Evolutionary conservation across 2,113 vertebrate species (phyloP).

Genomic region (Progne subis): DNA sequence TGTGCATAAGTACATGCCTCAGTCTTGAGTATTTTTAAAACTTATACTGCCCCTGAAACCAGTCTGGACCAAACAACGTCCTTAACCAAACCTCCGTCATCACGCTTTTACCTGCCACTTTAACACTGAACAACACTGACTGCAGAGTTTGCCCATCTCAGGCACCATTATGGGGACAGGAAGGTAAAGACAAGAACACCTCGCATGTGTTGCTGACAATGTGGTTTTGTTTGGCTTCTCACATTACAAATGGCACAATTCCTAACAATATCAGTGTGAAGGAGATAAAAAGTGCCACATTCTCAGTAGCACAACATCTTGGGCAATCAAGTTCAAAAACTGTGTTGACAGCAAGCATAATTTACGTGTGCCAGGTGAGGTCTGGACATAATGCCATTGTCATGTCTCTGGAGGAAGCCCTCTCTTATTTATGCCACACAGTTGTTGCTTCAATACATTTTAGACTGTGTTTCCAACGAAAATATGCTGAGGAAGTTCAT

Average conservation of each 20-base stretch:
- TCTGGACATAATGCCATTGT: background rate
- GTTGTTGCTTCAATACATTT: background rate
- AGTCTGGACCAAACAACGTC: background rate
- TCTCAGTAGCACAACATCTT: background rate
- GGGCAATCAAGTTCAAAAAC: background rate
- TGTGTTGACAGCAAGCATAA: background rate
- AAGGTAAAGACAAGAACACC: constrained; percentile 1
- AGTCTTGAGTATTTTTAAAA: background rate
- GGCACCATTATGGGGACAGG: constrained; percentile 9
- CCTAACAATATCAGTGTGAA: background rate
- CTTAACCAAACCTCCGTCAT: background rate
- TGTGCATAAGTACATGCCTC: background rate
- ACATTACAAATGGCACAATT: background rate
- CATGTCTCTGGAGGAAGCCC: background rate
- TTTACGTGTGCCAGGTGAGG: background rate
- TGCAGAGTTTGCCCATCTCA: background rate
- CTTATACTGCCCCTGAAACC: background rate
- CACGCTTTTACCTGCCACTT: background rate
- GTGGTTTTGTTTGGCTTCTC: constrained; percentile 17
- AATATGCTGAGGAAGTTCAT: background rate
- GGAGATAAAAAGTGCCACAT: background rate
- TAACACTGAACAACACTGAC: background rate
- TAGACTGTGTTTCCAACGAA: background rate
- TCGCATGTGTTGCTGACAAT: background rate
- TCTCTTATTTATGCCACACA: background rate